A percentile compares a stretch with the other conserved stretches of the same genome.
Evolutionary conservation across 2,113 vertebrate species (phyloP).

Genomic region (Eulemur rufifrons): DNA sequence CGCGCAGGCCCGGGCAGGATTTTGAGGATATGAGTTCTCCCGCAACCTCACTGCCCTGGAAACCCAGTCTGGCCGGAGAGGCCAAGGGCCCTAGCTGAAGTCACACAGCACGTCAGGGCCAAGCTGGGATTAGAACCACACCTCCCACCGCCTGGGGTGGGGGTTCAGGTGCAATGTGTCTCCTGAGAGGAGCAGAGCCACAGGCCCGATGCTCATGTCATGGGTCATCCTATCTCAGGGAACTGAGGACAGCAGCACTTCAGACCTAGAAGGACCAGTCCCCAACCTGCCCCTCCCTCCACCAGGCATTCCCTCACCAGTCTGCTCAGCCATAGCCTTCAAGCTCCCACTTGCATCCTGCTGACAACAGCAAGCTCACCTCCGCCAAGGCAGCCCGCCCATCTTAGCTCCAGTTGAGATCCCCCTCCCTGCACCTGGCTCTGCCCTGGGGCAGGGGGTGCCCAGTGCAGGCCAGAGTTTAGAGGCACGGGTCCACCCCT

Average conservation of each 20-base stretch:
- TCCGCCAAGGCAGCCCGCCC: not conserved
- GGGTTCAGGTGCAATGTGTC: not conserved
- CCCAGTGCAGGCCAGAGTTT: not conserved
- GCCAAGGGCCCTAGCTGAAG: not conserved
- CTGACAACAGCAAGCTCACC: not conserved
- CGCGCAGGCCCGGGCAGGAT: fast-evolving
- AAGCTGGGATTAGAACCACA: not conserved
- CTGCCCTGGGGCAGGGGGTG: not conserved
- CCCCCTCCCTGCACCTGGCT: not conserved
- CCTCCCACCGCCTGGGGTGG: not conserved
- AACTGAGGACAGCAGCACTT: not conserved
- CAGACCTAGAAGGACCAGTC: not conserved
- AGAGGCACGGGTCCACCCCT: not conserved
- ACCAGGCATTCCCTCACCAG: not conserved
- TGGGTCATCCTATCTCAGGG: not conserved
- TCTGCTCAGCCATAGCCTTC: not conserved
- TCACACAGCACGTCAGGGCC: not conserved
- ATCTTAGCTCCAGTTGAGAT: not conserved
- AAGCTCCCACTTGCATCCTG: not conserved
- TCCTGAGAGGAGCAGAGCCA: not conserved
- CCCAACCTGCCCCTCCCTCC: not conserved
- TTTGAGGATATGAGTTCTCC: not conserved
- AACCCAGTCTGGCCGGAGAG: not conserved
- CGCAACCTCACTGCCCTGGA: not conserved
- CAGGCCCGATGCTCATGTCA: not conserved